Conservation (phyloP, 2,888 invertebrate genomes). For the Epirrhoe alternata region DNA sequence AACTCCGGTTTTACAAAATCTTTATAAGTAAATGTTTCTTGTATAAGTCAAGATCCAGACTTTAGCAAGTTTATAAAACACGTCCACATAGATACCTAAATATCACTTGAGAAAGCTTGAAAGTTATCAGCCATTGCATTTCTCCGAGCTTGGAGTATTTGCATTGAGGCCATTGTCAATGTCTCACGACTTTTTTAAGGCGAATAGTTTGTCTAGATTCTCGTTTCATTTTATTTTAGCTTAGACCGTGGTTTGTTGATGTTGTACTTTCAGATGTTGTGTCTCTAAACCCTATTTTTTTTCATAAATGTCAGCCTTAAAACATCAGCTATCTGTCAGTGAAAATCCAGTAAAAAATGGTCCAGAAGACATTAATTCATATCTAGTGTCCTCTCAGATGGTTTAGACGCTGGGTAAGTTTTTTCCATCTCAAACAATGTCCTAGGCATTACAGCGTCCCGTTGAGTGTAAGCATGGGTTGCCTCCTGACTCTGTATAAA, state of each 20-base stretch:
- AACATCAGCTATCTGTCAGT: too few species aligned
- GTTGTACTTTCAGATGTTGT: too few species aligned
- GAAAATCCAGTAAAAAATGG: too few species aligned
- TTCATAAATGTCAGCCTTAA: too few species aligned
- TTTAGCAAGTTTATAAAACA: neutral
- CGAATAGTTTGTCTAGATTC: neutral
- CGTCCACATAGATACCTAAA: neutral
- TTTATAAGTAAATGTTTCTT: neutral
- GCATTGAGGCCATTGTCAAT: conserved; percentile 7
- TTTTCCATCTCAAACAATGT: too few species aligned
- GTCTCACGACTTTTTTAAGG: neutral
- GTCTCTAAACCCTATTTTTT: too few species aligned
- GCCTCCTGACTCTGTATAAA: too few species aligned
- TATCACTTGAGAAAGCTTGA: conserved; percentile 6
- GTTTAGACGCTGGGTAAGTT: too few species aligned
- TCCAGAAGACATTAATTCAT: neutral
- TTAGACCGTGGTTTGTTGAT: too few species aligned
- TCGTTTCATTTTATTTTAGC: neutral
- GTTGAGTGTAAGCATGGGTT: too few species aligned
- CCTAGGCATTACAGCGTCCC: too few species aligned
- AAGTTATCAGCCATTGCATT: conserved; percentile 1
- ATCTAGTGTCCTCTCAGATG: too few species aligned
- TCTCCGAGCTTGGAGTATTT: conserved; percentile 5
- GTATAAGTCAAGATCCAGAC: neutral
- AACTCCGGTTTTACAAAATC: neutral